Conservation (phyloP, 2,797 vertebrate genomes). For the Esox lucius region DNA sequence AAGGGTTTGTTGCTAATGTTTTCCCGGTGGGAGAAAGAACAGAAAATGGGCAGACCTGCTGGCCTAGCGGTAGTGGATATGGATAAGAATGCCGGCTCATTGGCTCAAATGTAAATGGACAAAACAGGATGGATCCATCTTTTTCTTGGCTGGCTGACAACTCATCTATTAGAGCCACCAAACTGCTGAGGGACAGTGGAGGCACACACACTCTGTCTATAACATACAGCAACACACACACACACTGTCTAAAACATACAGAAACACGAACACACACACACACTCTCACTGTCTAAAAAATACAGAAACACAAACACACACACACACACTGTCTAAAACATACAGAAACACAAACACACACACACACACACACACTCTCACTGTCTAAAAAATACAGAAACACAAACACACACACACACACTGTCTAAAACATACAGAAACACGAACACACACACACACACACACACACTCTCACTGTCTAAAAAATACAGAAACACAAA, state of each 20-base stretch:
- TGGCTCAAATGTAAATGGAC: too few relatives aligned
- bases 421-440: too few relatives aligned
- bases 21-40: too few relatives aligned
- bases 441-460: background rate
- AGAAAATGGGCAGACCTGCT: too few relatives aligned
- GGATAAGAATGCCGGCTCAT: too few relatives aligned
- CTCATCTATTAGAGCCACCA: slow-evolving; percentile 61
- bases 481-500: background rate
- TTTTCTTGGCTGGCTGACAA: slow-evolving; percentile 67
- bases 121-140: too few relatives aligned
- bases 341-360: background rate
- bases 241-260: background rate
- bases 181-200: slow-evolving; percentile 40
- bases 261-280: background rate
- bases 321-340: background rate
- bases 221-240: background rate
- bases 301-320: background rate
- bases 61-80: too few relatives aligned
- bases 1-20: too few relatives aligned
- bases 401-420: background rate
- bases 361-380: background rate
- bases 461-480: background rate
- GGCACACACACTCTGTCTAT: background rate
- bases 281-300: background rate
- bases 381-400: background rate